Percentiles rank a stretch among this genome's conserved stretches.
Evolutionary conservation across 2,888 invertebrate species (phyloP).

Genomic region (Sphecodes monilicornis): DNA sequence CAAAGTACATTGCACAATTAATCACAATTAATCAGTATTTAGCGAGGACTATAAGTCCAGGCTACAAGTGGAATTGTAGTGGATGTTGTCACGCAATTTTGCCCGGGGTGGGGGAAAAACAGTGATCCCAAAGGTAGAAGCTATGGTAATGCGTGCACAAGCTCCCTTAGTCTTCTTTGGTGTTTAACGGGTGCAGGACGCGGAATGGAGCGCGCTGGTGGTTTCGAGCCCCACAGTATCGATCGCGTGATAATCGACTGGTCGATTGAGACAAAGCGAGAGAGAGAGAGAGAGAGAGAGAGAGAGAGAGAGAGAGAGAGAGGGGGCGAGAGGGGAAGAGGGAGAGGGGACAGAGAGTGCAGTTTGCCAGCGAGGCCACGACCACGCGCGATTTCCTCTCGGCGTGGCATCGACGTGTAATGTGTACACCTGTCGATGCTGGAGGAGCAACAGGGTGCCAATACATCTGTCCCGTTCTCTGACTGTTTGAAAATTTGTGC

Average conservation of each 20-base stretch:
- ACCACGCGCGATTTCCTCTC: slow-evolving; percentile 13
- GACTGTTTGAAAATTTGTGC: slow-evolving; percentile 37
- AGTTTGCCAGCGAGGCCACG: slow-evolving; percentile 14
- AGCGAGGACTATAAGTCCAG: background rate
- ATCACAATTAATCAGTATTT: background rate
- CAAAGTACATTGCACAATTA: background rate
- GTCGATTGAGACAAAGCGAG: slow-evolving; percentile 26
- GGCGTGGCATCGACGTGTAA: background rate
- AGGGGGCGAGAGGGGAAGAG: background rate
- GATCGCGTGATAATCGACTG: slow-evolving; percentile 52
- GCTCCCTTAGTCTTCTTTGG: slow-evolving; percentile 19
- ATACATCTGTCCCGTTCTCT: slow-evolving; percentile 56
- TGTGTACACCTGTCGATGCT: slow-evolving; percentile 5
- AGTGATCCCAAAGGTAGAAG: background rate
- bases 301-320: background rate
- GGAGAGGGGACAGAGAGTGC: slow-evolving; percentile 7
- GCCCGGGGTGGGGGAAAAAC: background rate
- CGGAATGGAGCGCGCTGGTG: slow-evolving; percentile 6
- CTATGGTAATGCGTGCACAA: background rate
- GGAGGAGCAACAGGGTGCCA: slow-evolving; percentile 74
- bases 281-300: background rate
- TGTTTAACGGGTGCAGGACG: background rate
- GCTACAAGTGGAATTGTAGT: background rate
- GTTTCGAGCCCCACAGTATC: slow-evolving; percentile 47
- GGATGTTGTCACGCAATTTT: background rate